Evolutionary conservation across 1,140 invertebrate genomes (phyloP).

Genomic region (Wiebesia pumilae): DNA sequence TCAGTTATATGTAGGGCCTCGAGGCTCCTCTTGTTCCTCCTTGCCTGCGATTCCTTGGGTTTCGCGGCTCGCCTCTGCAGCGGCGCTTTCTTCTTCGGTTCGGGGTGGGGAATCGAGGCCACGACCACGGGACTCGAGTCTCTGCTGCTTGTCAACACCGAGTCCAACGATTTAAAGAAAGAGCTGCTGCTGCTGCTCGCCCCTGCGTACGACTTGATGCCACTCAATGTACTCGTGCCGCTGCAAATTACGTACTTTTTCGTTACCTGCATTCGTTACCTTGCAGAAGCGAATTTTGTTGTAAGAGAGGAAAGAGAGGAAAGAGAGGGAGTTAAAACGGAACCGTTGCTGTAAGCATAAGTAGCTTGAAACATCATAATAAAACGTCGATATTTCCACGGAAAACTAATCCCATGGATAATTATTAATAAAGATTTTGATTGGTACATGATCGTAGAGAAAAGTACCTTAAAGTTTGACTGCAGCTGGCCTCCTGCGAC

Average conservation of each 20-base stretch:
- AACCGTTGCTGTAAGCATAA: too few species aligned
- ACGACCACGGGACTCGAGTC: constrained; percentile 66
- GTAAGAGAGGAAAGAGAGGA: too few species aligned
- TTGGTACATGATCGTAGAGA: too few species aligned
- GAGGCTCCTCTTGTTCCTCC: constrained; percentile 57
- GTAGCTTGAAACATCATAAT: too few species aligned
- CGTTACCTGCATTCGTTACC: too few species aligned
- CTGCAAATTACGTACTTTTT: constrained; percentile 2
- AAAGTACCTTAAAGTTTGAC: constrained; percentile 62
- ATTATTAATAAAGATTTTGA: too few species aligned
- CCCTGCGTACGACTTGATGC: constrained; percentile 41
- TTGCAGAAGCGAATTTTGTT: too few species aligned
- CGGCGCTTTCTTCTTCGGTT: constrained; percentile 60
- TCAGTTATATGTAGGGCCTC: constrained; percentile 56
- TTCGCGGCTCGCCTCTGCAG: constrained; percentile 61
- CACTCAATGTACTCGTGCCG: constrained; percentile 19
- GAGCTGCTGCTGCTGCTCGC: constrained; percentile 48
- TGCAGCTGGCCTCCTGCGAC: constrained; percentile 71
- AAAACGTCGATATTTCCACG: too few species aligned
- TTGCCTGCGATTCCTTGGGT: constrained; percentile 61
- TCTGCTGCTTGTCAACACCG: constrained; percentile 67
- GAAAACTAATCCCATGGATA: too few species aligned
- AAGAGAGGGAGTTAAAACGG: too few species aligned
- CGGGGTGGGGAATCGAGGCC: constrained; percentile 58
- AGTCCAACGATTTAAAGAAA: constrained; percentile 70